Base-by-base conservation (phyloP, 2,797 vertebrate genomes). In the Scolopax bukidnonensis region DNA sequence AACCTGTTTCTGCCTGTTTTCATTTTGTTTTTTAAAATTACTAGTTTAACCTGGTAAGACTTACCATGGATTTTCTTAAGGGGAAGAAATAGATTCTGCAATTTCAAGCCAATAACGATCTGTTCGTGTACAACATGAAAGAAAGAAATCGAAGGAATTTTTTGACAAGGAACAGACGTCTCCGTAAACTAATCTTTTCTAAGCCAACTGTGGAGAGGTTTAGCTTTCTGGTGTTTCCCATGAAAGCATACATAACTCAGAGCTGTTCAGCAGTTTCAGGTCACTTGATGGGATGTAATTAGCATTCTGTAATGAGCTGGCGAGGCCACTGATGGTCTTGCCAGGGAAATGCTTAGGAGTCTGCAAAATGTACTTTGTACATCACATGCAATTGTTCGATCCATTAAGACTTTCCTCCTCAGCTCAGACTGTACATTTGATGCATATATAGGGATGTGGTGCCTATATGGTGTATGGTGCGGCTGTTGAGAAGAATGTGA, bases 151-250 rank as follows among this genome's bases (percentile, higher is more conserved):
- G 83, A 96, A 91, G 74, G 81, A 88, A 84, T 85, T 95, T 94
- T 97, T 96, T 97, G 91, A 97, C 95, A 89, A 95, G 89, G 70
- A 95, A 54, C 95, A 97, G 94, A 93, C 59, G 0, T 94, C 75
- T 91, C 75, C 20, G 23, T 88, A 87, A 91, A 91, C 71, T 84
- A 91, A 91, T 91, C 78, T 93, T 84, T 93, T 75, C 83, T 90
- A 74, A 96, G 85, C 92, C 87, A 87, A 1, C 83, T 77, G 70
- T 68, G 68, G 79, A 87, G 82, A 83, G 61, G 16, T 93, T 95
- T 84, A 88, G 77, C 50, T 95, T 95, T 96, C 75, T 95, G 80
- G 78, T 91, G 40, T 88, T 93, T 89, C 86, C 91, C 59, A 68
- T 73, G 64, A 87, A 92, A 83, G 68, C 43, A 24, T 38, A 60